Evolutionary conservation across 2,113 vertebrate genomes (phyloP).

Genomic region (Microtus pennsylvanicus): DNA sequence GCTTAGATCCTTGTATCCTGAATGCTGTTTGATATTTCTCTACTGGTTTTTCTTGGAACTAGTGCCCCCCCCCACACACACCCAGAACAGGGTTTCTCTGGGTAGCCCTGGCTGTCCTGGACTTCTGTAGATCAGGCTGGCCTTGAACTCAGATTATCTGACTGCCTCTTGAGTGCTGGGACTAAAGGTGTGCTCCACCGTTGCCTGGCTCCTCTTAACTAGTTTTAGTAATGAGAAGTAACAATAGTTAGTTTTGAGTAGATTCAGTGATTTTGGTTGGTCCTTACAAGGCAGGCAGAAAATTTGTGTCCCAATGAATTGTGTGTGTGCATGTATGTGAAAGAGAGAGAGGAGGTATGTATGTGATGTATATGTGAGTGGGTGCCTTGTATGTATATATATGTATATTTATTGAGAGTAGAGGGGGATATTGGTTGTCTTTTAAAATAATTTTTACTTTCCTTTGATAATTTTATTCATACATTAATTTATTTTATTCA

Average conservation of each 20-base stretch:
- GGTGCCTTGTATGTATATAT: neutral
- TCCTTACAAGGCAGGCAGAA: conserved; percentile 62
- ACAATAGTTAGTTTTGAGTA: conserved; percentile 60
- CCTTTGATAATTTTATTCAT: neutral
- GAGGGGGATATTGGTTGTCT: neutral
- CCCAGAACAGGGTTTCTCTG: neutral
- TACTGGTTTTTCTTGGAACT: conserved; percentile 59
- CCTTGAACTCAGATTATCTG: neutral
- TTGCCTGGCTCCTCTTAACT: conserved; percentile 21
- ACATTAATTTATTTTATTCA: neutral
- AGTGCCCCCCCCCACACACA: neutral
- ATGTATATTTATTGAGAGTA: too few species aligned
- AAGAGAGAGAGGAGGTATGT: neutral
- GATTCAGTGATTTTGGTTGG: conserved; percentile 53
- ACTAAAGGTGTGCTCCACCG: neutral
- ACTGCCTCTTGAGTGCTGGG: neutral
- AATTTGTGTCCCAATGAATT: conserved; percentile 4
- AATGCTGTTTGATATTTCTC: conserved; percentile 21
- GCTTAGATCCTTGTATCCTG: neutral
- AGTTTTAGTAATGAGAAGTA: conserved; percentile 39
- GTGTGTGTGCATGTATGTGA: neutral
- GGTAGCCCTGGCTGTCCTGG: neutral
- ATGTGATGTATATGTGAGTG: neutral
- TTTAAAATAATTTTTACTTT: neutral
- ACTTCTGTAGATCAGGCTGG: neutral